Base-by-base conservation (phyloP, 1,140 invertebrate species). In the Mya arenaria region DNA sequence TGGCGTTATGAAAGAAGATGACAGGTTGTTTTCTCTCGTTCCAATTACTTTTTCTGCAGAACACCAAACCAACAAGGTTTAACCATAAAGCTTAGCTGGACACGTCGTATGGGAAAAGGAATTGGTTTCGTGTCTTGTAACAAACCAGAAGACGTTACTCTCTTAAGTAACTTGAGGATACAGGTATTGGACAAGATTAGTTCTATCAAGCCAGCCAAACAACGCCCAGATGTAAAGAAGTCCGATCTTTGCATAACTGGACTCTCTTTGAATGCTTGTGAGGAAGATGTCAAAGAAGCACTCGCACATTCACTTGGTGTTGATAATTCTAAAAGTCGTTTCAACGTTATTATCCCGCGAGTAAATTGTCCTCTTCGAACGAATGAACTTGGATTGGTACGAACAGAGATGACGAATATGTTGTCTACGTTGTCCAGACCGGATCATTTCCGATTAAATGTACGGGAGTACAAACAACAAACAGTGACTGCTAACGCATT, bases 21-120 rank as follows among this genome's bases (percentile, higher is more conserved):
- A 82, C 13, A 13, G 15, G 48, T 34, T 75, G 39, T 30, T 78
- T 52, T 17, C 6, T 19, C n/a, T 62, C 13, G 25, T 37, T 65
- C 68, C 74, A 36, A 52, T 69, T 17, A 66, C 36, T n/a, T 36
- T 65, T 17, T 32, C 39, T 19, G 17, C 65, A 82, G n/a, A 13
- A 37, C 55, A 41, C 28, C 37, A 1, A 32, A 86, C 25, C 55
- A 82, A 0, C 71, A 71, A 48, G 65, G 68, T 39, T 89, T 89
- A 66, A 83, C 81, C 56, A 77, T 85, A 25, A 85, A 77, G 32
- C 36, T 90, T n/a, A 78, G 63, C 4, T 90, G 89, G 89, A 85
- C 82, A 52, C 69, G 86, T 62, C 58, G 88, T 36, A 69, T 63
- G 5, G 77, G 82, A 13, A 83, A 68, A 23, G 88, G 86, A 17